phyloP scores from a whole-genome alignment of 2,113 vertebrate species.

The Pachyramphus minor region DNA sequence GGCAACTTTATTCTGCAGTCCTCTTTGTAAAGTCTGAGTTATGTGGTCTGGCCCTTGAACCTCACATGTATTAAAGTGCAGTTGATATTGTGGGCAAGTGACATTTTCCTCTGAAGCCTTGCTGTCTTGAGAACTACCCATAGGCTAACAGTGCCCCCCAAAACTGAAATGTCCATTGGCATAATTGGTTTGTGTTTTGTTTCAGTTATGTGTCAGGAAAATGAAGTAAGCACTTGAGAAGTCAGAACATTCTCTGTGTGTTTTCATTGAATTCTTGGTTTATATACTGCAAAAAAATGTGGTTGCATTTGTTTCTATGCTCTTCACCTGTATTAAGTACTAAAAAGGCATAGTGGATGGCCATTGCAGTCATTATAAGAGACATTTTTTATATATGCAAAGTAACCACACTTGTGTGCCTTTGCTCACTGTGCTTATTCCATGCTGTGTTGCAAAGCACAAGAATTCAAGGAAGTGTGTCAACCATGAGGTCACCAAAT shows the following conservation, averaged over 20 bases:
- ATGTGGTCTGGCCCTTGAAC: neutral
- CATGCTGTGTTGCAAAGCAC: neutral
- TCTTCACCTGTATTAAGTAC: neutral
- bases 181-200: neutral
- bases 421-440: neutral
- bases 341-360: neutral
- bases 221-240: neutral
- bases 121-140: neutral
- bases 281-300: neutral
- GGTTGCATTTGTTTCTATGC: neutral
- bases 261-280: neutral
- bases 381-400: neutral
- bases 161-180: neutral
- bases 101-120: neutral
- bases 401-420: neutral
- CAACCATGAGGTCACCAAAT: neutral
- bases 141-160: neutral
- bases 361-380: neutral
- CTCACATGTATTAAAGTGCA: neutral
- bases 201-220: neutral
- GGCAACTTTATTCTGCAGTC: neutral
- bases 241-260: neutral
- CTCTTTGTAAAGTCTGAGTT: neutral
- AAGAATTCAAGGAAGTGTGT: constrained; percentile 53
- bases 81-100: neutral